phyloP scores from a whole-genome alignment of 30 jellyfish, hydroid and myxozoan genomes.

The Nemopilema nomurai region DNA sequence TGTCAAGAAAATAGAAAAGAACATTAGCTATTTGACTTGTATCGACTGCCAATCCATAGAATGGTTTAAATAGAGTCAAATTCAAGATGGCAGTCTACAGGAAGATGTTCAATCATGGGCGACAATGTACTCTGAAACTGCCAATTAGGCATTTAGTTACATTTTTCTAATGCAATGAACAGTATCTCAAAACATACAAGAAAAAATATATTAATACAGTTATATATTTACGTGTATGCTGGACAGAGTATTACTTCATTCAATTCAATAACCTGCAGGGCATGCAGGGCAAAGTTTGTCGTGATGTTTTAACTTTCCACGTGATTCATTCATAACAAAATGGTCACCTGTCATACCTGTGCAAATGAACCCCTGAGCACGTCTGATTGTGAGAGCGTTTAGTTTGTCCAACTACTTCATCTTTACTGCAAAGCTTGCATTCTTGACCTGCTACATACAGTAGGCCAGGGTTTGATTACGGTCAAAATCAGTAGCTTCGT shows the following conservation, averaged over 20 bases:
- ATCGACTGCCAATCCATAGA: too few species aligned
- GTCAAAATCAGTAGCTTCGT: background rate
- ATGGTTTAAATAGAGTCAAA: too few species aligned
- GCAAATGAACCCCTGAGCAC: background rate
- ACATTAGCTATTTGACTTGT: too few species aligned
- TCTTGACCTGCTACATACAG: background rate
- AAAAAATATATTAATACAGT: background rate
- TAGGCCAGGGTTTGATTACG: background rate
- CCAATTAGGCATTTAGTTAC: background rate
- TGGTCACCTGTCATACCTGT: background rate
- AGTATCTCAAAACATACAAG: background rate
- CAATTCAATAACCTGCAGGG: too few species aligned
- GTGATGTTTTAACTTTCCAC: background rate
- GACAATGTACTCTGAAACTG: too few species aligned
- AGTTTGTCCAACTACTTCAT: background rate
- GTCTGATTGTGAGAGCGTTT: background rate
- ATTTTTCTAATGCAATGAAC: background rate
- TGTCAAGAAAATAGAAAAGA: too few species aligned
- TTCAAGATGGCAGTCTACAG: too few species aligned
- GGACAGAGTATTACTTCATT: background rate
- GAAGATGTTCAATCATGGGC: too few species aligned
- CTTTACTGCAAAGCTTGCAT: background rate
- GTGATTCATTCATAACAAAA: background rate
- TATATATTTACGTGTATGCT: background rate
- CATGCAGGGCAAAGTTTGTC: too few species aligned